Base-by-base conservation (phyloP, 2,888 invertebrate genomes). In the Drosophila tanythrix region DNA sequence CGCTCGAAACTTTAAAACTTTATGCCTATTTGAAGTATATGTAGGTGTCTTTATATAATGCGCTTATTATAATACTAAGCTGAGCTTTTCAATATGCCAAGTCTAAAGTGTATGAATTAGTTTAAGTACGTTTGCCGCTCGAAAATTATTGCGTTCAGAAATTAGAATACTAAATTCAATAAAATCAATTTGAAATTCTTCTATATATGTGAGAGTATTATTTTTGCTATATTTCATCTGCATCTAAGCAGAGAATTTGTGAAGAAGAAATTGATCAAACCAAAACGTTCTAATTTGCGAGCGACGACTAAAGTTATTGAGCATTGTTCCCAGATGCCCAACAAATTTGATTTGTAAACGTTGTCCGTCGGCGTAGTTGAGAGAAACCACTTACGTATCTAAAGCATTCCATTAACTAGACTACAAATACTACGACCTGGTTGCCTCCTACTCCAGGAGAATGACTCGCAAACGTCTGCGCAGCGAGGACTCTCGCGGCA, bases 401-500 rank as follows among this genome's bases (percentile, higher is more conserved):
- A 66, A 67, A 70, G 53, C 75, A 75, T 70, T 67, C 66, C 62
- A 60, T 55, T 71, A 70, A 38, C 58, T 65, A 74, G 43, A 69
- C 57, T 65, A 70, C 50, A 46, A 62, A 48, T 57, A 61, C 55
- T 53, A 58, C 43, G 43, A 35, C 48, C 40, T 57, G 61, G 48
- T 79, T 21, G 40, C 15, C n/a, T 29, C 21, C 88, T 91, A 93
- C 69, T 93, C 93, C 52, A 93, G 74, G 46, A 96, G 94, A 78
- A 97, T 93, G 86, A 95, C 94, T 51, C 95, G 94, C 62, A 97
- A 93, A 76, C 95, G 95, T 91, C 94, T 95, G 82, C 95, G 95
- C 61, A 96, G 93, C 69, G 94, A 94, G 10, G 97, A 96, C 88
- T 96, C 96, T 67, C 95, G 95, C 0, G 97, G 97, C 89, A 97